These are phyloP conservation scores for Ceratothoa steindachneri DNA, from an alignment of 2,888 invertebrate genomes.

Conservation along the genomic window DNA sequence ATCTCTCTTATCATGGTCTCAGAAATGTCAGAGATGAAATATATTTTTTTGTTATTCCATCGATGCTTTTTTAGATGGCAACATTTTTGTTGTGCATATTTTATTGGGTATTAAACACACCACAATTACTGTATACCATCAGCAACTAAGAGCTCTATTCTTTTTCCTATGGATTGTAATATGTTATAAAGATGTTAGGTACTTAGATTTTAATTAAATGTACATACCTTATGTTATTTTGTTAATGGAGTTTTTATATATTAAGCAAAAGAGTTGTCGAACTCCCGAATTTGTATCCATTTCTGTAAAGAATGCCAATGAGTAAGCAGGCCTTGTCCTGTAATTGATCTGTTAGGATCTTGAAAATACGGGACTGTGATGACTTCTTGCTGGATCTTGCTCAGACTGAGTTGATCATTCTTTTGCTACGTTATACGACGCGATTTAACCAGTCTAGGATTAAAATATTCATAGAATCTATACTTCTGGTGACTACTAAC, in stretches of 20 bases:
- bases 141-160: background rate
- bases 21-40: too few species aligned
- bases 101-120: background rate
- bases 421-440: background rate
- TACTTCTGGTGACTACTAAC: too few species aligned
- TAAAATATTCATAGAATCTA: too few species aligned
- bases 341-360: too few species aligned
- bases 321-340: too few species aligned
- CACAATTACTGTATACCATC: background rate
- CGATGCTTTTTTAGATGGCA: too few species aligned
- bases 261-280: background rate
- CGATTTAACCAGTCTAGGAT: background rate
- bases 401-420: background rate
- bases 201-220: background rate
- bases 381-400: too few species aligned
- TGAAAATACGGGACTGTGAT: too few species aligned
- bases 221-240: background rate
- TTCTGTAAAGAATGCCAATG: background rate
- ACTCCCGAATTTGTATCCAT: background rate
- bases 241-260: background rate
- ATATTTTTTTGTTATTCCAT: too few species aligned
- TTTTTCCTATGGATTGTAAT: background rate
- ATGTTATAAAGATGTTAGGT: background rate
- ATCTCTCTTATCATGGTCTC: too few species aligned
- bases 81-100: too few species aligned